A percentile compares a stretch with the other conserved stretches of the same genome.
These are phyloP conservation scores for Philantomba maxwellii DNA, from an alignment of 2,113 vertebrate genomes.

Conservation along the genomic window DNA sequence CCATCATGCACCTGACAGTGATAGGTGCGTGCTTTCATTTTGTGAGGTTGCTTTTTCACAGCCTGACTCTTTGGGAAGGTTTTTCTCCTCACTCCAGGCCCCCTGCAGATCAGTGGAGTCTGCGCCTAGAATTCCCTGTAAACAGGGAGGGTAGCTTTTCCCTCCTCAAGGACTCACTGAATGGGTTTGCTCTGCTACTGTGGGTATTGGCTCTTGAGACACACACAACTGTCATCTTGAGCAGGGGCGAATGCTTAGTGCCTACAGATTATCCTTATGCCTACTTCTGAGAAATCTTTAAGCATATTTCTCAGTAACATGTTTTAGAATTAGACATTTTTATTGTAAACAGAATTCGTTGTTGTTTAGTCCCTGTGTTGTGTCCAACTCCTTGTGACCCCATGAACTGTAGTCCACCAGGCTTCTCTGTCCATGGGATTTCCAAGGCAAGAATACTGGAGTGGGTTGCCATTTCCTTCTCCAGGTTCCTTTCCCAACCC, in stretches of 20 bases:
- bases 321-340: background rate
- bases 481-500: background rate
- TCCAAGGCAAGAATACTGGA: background rate
- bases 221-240: background rate
- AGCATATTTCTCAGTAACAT: background rate
- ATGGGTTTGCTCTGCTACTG: background rate
- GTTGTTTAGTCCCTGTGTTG: background rate
- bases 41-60: background rate
- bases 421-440: background rate
- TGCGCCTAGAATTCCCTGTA: background rate
- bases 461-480: background rate
- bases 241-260: background rate
- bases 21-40: constrained; percentile 2
- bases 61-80: background rate
- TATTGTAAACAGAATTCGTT: background rate
- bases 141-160: background rate
- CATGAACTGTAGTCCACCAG: background rate
- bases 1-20: constrained; percentile 33
- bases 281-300: background rate
- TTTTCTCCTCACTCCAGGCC: background rate
- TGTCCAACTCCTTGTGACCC: background rate
- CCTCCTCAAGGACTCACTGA: background rate
- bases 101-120: background rate
- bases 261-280: background rate
- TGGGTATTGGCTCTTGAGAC: background rate